Evolutionary conservation across 2,113 vertebrate genomes (phyloP), one percentile per base, ranked within the genome.

Genomic region (Aspiorhynchus laticeps): DNA sequence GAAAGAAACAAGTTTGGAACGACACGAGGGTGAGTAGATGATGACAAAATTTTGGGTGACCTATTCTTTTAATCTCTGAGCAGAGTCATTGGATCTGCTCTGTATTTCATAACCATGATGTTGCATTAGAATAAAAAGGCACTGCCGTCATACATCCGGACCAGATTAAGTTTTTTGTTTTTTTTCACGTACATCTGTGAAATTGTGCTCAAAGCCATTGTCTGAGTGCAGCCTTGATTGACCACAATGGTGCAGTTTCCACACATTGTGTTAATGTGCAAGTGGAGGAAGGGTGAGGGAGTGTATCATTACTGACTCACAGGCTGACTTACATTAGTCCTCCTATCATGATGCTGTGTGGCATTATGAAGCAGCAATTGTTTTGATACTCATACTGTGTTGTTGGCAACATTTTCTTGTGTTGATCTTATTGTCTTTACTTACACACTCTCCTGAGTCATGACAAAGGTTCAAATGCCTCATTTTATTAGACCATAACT

Each of bases 221-320:
- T 83, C 17, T 83, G 61, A 69, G 26, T n/a, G 10, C 3, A 17
- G 65, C 81, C 63, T 83, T 83, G 63, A 83, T 71, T 83, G 28
- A 83, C 74, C n/a, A 38, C 75, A 31, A 15, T 31, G 21, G 48
- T 46, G 38, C 33, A 46, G 65, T 74, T 85, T 87, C 85, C 77
- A 85, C 84, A 77, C 75, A 84, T 86, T 88, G 85, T 86, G 24
- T 41, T 83, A 11, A 38, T 8, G 46, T 63, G 33, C 15, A 28
- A 81, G 56, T 10, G 28, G 76, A 73, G 63, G 74, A 79, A 86
- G 80, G 6, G 24, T 63, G 38, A 88, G 53, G 74, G 73, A 17
- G 78, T 15, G 46, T 51, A 48, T 82, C 33, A 78, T 75, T 67
- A 71, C 33, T 67, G 71, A 83, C 59, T 69, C 65, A 41, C 46